These are phyloP conservation scores for Julus scandinavius DNA, from an alignment of 2,888 invertebrate species.

Conservation along the genomic window DNA sequence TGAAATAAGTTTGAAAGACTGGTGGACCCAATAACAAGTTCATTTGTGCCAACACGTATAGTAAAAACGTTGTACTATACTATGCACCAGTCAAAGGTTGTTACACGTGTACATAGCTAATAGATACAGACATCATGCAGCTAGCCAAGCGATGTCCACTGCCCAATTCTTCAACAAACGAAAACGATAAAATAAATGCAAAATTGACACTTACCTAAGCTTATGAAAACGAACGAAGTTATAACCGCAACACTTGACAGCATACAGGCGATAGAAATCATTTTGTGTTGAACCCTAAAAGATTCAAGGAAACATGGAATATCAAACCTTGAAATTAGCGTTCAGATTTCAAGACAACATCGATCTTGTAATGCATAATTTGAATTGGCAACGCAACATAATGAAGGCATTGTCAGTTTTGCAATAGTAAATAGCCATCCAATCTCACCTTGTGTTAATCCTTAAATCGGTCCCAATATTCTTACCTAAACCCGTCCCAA, in stretches of 20 bases:
- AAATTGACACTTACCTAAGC: not conserved
- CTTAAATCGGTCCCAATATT: not conserved
- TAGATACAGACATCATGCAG: no score
- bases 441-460: not conserved
- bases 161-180: not conserved
- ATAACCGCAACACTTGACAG: not conserved
- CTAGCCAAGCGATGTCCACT: not conserved
- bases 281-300: not conserved
- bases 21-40: not conserved
- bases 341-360: not conserved
- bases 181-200: not conserved
- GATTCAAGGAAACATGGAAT: not conserved
- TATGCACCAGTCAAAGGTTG: slow-evolving; percentile 12
- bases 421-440: not conserved
- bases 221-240: not conserved
- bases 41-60: not conserved
- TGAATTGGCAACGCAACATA: not conserved
- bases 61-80: no score
- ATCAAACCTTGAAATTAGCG: not conserved
- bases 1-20: not conserved
- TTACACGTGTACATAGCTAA: not conserved
- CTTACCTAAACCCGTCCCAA: not conserved
- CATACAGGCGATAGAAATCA: not conserved
- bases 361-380: not conserved
- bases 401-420: not conserved